Evolutionary conservation across 1,140 invertebrate species (phyloP).

Genomic region (Choristoneura fumiferana): DNA sequence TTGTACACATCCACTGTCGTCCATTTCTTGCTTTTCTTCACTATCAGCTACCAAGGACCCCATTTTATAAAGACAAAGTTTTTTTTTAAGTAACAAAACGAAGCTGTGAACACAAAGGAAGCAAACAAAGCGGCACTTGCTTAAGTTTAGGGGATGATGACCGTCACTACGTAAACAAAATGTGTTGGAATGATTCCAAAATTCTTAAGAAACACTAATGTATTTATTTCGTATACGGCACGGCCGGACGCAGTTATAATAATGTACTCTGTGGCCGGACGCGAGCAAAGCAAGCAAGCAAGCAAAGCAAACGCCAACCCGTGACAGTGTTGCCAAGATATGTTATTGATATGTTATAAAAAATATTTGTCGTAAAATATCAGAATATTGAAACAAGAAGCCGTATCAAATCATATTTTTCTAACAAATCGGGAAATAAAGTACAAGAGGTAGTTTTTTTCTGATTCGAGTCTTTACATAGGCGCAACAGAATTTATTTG

Average conservation of each 20-base stretch:
- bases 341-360: too few relatives aligned
- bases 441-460: too few relatives aligned
- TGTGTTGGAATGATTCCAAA: conserved; percentile 53
- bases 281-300: neutral
- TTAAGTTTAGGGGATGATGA: conserved; percentile 25
- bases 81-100: neutral
- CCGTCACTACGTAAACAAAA: conserved; percentile 31
- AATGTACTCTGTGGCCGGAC: too few relatives aligned
- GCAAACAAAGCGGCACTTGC: neutral
- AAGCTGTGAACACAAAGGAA: neutral
- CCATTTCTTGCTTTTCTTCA: conserved; percentile 39
- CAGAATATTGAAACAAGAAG: too few relatives aligned
- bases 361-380: too few relatives aligned
- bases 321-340: neutral
- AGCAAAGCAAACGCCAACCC: neutral
- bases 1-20: conserved; percentile 60
- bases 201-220: neutral
- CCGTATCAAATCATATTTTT: too few relatives aligned
- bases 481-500: too few relatives aligned
- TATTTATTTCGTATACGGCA: conserved; percentile 8
- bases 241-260: too few relatives aligned
- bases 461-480: too few relatives aligned
- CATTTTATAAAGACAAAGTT: conserved; percentile 41
- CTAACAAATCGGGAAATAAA: too few relatives aligned
- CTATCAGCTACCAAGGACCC: conserved; percentile 36